A percentile compares a stretch with the other conserved stretches of the same genome.
Evolutionary conservation across 2,888 invertebrate species (phyloP).

Genomic region (Drosophila kuntzei): DNA sequence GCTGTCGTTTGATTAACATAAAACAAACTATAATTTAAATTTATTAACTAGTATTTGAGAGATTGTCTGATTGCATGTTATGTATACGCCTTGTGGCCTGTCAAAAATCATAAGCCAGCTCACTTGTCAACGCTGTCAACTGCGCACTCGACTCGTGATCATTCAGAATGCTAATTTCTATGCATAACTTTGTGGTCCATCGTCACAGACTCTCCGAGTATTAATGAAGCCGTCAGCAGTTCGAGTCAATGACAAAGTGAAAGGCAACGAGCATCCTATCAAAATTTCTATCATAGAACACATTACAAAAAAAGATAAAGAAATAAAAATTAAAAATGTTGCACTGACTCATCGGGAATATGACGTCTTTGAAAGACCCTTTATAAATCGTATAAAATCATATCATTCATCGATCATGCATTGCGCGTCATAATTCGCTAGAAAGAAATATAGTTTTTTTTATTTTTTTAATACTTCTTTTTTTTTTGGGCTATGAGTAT

Average conservation of each 20-base stretch:
- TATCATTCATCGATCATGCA: constrained; percentile 81
- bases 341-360: constrained; percentile 64
- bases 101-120: constrained; percentile 80
- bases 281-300: constrained; percentile 24
- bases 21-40: constrained; percentile 66
- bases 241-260: constrained; percentile 68
- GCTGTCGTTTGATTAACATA: constrained; percentile 62
- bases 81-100: constrained; percentile 72
- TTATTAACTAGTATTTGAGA: constrained; percentile 39
- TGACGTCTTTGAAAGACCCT: constrained; percentile 32
- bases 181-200: constrained; percentile 38
- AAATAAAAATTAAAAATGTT: background rate
- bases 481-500: constrained; percentile 1
- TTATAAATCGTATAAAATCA: constrained; percentile 55
- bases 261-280: constrained; percentile 40
- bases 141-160: constrained; percentile 55
- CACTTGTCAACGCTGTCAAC: constrained; percentile 81
- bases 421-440: constrained; percentile 82
- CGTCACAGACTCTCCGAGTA: constrained; percentile 39
- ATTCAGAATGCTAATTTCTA: constrained; percentile 51
- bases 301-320: background rate
- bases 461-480: background rate
- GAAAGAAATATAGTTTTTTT: constrained; percentile 65
- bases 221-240: constrained; percentile 83
- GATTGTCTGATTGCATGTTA: constrained; percentile 49